These are phyloP conservation scores for Catocala fraxini DNA, from an alignment of 2,888 invertebrate genomes.

Conservation along the genomic window DNA sequence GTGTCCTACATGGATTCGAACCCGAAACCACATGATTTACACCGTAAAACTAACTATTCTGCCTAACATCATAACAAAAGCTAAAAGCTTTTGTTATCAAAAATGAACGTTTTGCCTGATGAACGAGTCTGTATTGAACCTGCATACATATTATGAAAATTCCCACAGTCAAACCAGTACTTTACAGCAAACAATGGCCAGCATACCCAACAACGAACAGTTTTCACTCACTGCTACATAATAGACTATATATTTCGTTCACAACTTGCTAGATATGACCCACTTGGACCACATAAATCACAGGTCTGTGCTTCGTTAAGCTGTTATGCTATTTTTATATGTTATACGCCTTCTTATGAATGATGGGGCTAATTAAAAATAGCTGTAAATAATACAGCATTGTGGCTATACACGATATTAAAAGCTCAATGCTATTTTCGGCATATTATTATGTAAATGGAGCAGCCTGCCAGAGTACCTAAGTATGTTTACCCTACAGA, in stretches of 20 bases:
- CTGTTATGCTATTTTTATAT: conserved; percentile 2
- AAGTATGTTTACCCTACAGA: too few species aligned
- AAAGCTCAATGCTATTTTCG: neutral
- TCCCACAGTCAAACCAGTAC: conserved; percentile 4
- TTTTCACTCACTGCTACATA: conserved; percentile 37
- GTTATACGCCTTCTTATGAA: neutral
- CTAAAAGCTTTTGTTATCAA: too few species aligned
- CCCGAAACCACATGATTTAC: too few species aligned
- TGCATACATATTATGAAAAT: neutral
- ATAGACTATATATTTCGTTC: conserved; percentile 33
- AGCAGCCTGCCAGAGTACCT: too few species aligned
- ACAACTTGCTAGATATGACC: conserved; percentile 27
- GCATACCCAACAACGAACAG: conserved; percentile 14
- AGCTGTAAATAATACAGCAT: neutral
- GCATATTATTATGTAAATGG: too few species aligned
- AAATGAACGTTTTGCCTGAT: too few species aligned
- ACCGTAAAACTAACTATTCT: too few species aligned
- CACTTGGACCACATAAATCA: conserved; percentile 29
- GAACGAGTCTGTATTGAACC: too few species aligned
- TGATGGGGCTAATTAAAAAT: neutral
- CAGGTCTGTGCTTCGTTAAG: neutral
- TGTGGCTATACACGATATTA: neutral
- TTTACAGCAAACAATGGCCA: conserved; percentile 6
- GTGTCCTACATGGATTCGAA: too few species aligned
- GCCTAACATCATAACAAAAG: too few species aligned